Conservation (phyloP, 2,888 invertebrate species). For the Epirrita christyi region DNA sequence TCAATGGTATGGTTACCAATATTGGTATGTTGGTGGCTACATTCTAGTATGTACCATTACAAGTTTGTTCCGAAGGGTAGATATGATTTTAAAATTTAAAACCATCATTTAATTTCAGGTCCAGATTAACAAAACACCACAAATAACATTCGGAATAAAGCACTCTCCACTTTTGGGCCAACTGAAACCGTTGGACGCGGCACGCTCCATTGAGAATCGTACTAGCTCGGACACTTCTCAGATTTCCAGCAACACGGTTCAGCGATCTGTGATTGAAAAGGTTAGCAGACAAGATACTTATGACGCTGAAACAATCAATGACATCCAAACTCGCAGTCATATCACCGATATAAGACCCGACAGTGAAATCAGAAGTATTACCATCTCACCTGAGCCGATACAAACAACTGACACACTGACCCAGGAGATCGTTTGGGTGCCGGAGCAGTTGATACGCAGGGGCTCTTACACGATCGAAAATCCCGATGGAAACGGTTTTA, state of each 20-base stretch:
- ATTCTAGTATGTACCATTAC: too few relatives aligned
- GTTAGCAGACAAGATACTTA: conserved; percentile 41
- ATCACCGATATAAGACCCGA: conserved; percentile 70
- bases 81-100: too few relatives aligned
- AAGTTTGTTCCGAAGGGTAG: too few relatives aligned
- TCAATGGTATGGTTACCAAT: too few relatives aligned
- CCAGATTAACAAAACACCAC: conserved; percentile 67
- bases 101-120: conserved; percentile 57
- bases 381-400: conserved; percentile 70
- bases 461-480: conserved; percentile 79
- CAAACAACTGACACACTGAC: conserved; percentile 63
- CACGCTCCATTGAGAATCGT: conserved; percentile 41
- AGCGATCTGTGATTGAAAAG: conserved; percentile 35
- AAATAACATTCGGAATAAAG: conserved; percentile 92
- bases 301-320: conserved; percentile 42
- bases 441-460: conserved; percentile 65
- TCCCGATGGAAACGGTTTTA: conserved; percentile 58
- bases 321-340: conserved; percentile 52
- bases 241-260: conserved; percentile 8
- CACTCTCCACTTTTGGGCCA: conserved; percentile 91
- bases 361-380: conserved; percentile 64
- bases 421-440: conserved; percentile 76
- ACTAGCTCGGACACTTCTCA: conserved; percentile 9
- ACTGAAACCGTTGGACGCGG: conserved; percentile 62
- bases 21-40: too few relatives aligned